Evolutionary conservation across 2,113 vertebrate species (phyloP).

Genomic region (Leucopsar rothschildi): DNA sequence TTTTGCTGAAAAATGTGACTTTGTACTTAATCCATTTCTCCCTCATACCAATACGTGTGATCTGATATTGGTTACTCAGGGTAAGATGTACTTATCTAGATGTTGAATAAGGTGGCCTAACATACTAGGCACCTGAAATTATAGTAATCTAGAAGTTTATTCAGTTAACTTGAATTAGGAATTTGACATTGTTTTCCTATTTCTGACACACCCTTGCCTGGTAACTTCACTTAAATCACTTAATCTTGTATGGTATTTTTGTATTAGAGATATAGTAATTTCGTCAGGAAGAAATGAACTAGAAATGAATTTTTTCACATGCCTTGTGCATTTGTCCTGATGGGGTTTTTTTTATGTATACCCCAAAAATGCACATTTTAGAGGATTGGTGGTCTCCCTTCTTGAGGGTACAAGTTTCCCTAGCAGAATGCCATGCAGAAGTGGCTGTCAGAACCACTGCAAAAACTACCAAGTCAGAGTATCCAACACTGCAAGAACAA

Average conservation of each 20-base stretch:
- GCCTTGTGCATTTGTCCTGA: neutral
- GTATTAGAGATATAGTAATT: neutral
- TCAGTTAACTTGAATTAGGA: neutral
- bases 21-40: neutral
- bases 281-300: neutral
- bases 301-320: neutral
- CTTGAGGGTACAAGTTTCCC: neutral
- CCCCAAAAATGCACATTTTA: neutral
- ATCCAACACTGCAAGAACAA: neutral
- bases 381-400: neutral
- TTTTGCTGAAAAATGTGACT: neutral
- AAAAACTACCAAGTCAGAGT: neutral
- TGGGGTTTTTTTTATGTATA: fast-evolving
- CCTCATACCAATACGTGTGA: neutral
- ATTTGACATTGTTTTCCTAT: neutral
- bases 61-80: neutral
- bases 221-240: neutral
- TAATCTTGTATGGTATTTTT: neutral
- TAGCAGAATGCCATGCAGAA: neutral
- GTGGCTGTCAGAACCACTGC: neutral
- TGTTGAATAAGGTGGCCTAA: neutral
- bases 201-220: neutral
- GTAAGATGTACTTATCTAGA: neutral
- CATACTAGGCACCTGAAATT: neutral
- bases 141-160: neutral